These are phyloP conservation scores for Lindbergichthys nudifrons DNA, from an alignment of 2,797 vertebrate genomes.

Conservation along the genomic window DNA sequence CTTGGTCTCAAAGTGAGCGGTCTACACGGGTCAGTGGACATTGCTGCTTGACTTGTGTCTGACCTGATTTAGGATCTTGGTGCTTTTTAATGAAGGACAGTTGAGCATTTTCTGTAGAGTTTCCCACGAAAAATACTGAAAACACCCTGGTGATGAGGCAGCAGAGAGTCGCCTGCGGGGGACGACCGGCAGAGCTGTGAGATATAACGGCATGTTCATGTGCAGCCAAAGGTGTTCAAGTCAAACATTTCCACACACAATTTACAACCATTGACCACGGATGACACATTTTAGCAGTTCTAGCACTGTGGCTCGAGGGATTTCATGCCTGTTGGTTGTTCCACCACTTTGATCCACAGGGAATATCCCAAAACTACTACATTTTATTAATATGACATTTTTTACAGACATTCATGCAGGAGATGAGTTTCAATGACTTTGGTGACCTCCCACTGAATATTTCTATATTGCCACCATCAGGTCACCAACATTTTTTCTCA, in stretches of 20 bases:
- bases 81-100: background rate
- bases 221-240: background rate
- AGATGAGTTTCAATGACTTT: no score
- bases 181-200: background rate
- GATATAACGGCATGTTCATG: background rate
- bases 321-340: no score
- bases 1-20: background rate
- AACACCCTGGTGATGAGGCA: background rate
- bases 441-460: no score
- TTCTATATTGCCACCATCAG: no score
- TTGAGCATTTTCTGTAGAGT: background rate
- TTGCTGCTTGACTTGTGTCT: background rate
- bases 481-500: no score
- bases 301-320: no score
- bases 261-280: background rate
- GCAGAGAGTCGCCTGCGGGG: background rate
- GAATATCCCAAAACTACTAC: background rate
- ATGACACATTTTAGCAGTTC: background rate
- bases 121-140: background rate
- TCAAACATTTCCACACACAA: background rate
- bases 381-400: no score
- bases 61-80: background rate
- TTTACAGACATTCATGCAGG: no score
- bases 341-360: background rate
- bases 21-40: constrained; percentile 7